These are phyloP conservation scores for Oedothorax gibbosus DNA, from an alignment of 1,140 invertebrate species.

Conservation along the genomic window DNA sequence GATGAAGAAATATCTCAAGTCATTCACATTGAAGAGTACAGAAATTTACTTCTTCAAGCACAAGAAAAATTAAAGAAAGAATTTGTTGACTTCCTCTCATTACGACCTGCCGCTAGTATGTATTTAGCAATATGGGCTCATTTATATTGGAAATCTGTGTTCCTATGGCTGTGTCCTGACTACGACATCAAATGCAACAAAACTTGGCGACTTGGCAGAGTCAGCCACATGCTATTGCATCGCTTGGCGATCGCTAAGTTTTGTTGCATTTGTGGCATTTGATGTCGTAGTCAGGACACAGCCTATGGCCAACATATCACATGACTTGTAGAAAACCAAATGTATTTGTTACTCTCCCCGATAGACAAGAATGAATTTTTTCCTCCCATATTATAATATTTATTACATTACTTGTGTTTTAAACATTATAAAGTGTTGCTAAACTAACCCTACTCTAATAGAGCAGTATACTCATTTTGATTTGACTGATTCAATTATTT, in stretches of 20 bases:
- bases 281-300: too few relatives aligned
- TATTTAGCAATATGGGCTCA: not conserved
- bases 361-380: not conserved
- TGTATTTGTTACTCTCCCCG: not conserved
- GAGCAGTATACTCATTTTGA: too few relatives aligned
- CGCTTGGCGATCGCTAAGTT: too few relatives aligned
- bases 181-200: too few relatives aligned
- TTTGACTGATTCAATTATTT: too few relatives aligned
- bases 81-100: conserved; percentile 79
- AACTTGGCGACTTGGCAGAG: too few relatives aligned
- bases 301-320: not conserved
- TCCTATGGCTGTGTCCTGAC: too few relatives aligned
- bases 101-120: conserved; percentile 68
- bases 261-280: too few relatives aligned
- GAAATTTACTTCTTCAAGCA: conserved; percentile 75
- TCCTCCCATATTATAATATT: not conserved
- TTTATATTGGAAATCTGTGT: too few relatives aligned
- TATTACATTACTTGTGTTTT: not conserved
- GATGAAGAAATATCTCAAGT: conserved; percentile 77
- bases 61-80: conserved; percentile 81
- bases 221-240: not conserved
- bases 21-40: conserved; percentile 78
- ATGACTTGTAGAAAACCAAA: not conserved
- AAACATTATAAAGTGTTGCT: too few relatives aligned
- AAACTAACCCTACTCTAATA: too few relatives aligned